Conservation (phyloP, 1,140 invertebrate species). For the Metaphire vulgaris region DNA sequence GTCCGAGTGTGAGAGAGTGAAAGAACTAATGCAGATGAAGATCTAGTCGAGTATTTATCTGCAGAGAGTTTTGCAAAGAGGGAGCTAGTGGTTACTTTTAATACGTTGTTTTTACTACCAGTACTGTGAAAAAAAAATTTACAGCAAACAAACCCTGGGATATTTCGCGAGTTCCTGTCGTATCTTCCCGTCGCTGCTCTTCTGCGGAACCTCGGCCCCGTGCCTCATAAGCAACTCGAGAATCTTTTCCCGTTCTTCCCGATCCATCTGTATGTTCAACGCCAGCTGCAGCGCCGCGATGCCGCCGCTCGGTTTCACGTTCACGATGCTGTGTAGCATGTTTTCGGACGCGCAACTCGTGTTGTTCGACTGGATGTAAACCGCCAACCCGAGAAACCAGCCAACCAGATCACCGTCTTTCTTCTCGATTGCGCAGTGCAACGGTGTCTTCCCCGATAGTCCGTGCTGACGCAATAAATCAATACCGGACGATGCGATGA, state of each 20-base stretch:
- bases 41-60: too few species aligned
- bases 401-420: not conserved
- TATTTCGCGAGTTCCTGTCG: not conserved
- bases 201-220: not conserved
- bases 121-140: too few species aligned
- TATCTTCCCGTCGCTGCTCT: not conserved
- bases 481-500: too few species aligned
- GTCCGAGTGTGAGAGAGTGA: too few species aligned
- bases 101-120: too few species aligned
- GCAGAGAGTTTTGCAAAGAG: too few species aligned
- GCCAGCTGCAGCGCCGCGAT: not conserved
- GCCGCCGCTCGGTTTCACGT: not conserved
- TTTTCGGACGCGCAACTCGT: not conserved
- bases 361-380: not conserved
- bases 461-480: too few species aligned
- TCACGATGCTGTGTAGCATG: not conserved
- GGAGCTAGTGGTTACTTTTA: too few species aligned
- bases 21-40: too few species aligned
- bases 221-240: not conserved
- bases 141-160: not conserved
- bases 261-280: not conserved
- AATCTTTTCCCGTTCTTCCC: not conserved
- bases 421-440: not conserved
- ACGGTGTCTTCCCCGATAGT: not conserved
- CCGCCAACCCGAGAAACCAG: not conserved